Evolutionary conservation across 2,113 vertebrate species (phyloP).

Genomic region (Bombycilla garrulus): DNA sequence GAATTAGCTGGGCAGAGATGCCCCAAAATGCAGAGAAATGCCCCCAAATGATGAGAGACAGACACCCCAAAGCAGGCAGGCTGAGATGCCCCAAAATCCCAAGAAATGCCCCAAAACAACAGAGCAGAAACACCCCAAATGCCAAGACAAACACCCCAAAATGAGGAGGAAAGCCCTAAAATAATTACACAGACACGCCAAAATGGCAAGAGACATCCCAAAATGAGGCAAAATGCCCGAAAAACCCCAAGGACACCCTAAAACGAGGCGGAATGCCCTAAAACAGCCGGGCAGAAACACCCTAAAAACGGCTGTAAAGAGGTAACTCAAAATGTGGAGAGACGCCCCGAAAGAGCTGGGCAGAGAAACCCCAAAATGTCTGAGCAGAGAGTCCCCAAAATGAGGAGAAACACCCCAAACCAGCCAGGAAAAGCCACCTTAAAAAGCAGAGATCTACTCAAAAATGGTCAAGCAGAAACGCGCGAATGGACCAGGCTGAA

Average conservation of each 20-base stretch:
- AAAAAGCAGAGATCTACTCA: fast-evolving
- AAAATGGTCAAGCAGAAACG: background rate
- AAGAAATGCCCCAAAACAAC: background rate
- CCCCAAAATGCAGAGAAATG: background rate
- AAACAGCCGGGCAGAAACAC: background rate
- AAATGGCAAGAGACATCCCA: background rate
- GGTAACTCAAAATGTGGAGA: background rate
- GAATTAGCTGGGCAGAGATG: background rate
- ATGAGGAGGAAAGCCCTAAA: no score
- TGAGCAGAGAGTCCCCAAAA: background rate
- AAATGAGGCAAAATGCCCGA: background rate
- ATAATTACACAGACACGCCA: no score
- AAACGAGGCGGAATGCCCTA: background rate
- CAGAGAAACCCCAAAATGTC: background rate
- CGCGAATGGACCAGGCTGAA: background rate
- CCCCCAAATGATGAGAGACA: background rate
- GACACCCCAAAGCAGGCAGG: background rate
- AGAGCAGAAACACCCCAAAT: background rate
- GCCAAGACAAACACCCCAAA: no score
- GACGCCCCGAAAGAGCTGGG: background rate
- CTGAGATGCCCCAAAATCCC: background rate
- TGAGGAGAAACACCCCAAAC: background rate
- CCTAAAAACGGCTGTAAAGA: background rate
- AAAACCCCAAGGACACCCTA: background rate
- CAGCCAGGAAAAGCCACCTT: background rate